phyloP scores from a whole-genome alignment of 2,888 invertebrate genomes.

The Megaustenia siamemsis region DNA sequence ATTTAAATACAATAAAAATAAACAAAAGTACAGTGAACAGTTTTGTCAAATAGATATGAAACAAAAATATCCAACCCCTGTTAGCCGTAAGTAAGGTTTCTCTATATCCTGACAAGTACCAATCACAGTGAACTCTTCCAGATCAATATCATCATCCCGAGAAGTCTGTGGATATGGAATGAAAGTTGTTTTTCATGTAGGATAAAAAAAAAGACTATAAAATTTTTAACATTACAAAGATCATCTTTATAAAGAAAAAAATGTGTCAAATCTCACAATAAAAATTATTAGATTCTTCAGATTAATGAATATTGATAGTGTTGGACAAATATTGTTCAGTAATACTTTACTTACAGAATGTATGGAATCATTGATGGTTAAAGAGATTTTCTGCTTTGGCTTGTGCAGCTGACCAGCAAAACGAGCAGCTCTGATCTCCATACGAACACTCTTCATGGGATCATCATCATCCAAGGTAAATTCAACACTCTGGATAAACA shows the following conservation, averaged over 20 bases:
- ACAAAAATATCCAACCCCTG: conserved; percentile 80
- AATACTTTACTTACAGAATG: conserved; percentile 46
- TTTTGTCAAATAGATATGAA: not conserved
- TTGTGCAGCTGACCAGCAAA: conserved; percentile 82
- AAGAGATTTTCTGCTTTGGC: conserved; percentile 64
- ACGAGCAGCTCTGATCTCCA: conserved; percentile 90
- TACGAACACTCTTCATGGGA: conserved; percentile 68
- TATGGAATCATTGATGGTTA: conserved; percentile 70
- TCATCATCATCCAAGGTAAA: conserved; percentile 65
- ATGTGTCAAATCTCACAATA: too few relatives aligned
- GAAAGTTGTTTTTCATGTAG: too few relatives aligned
- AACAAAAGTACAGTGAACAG: too few relatives aligned
- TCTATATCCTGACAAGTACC: conserved; percentile 96
- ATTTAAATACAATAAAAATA: too few relatives aligned
- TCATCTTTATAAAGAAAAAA: too few relatives aligned
- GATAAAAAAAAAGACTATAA: too few relatives aligned
- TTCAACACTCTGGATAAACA: not conserved
- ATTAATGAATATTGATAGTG: too few relatives aligned
- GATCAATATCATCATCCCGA: conserved; percentile 87
- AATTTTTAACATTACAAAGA: too few relatives aligned
- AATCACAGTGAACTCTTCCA: conserved; percentile 91
- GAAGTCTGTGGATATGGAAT: conserved; percentile 57
- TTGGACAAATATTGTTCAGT: too few relatives aligned
- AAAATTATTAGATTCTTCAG: too few relatives aligned
- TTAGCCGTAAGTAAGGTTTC: conserved; percentile 96